Conservation (phyloP, 2,797 vertebrate genomes). For the Myiothlypis coronata region DNA sequence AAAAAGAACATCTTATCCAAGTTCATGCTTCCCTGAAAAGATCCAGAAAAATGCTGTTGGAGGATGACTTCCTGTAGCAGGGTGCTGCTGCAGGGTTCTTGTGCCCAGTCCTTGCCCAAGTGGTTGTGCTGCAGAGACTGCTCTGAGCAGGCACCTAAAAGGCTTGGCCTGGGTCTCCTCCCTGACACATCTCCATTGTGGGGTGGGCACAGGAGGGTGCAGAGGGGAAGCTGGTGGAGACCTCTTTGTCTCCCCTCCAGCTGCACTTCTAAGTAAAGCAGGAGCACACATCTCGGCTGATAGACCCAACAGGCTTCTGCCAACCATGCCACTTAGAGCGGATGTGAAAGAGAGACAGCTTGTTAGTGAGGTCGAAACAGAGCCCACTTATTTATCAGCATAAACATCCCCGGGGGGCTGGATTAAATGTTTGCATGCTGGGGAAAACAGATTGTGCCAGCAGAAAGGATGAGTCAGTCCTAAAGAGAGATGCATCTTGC, state of each 20-base stretch:
- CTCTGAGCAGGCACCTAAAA: not conserved
- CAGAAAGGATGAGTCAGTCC: constrained; percentile 37
- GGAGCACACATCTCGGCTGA: not conserved
- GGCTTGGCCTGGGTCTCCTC: not conserved
- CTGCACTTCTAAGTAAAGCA: not conserved
- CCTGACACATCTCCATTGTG: fast-evolving
- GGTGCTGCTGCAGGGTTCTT: not conserved
- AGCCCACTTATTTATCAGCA: not conserved
- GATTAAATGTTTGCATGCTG: constrained; percentile 4
- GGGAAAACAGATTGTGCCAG: constrained; percentile 16
- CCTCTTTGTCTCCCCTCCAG: not conserved
- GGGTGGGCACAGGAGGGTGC: not conserved
- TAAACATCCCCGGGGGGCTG: not conserved
- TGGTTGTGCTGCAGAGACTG: not conserved
- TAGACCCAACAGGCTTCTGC: not conserved
- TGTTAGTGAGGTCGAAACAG: not conserved
- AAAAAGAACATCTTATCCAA: not conserved
- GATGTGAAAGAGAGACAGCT: not conserved
- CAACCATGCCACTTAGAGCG: not conserved
- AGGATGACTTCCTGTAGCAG: not conserved
- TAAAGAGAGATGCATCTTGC: not conserved
- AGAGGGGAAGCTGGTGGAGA: not conserved
- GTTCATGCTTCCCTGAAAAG: not conserved
- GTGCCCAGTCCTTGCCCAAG: not conserved
- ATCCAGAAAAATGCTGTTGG: not conserved